These are phyloP conservation scores for Idaea aversata DNA, from an alignment of 2,888 invertebrate genomes.

Conservation along the genomic window DNA sequence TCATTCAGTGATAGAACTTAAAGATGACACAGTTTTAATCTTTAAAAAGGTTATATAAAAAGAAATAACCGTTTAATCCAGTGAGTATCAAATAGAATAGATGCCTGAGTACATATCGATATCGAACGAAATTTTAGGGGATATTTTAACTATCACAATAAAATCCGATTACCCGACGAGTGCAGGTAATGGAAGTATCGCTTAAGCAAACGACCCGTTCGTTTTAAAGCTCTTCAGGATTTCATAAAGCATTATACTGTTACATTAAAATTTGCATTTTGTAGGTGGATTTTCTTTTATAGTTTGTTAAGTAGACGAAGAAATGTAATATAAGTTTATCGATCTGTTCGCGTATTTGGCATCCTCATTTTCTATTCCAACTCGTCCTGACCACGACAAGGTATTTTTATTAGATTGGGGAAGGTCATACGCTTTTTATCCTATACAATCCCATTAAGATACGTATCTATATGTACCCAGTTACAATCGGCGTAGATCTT, in stretches of 20 bases:
- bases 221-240: conserved; percentile 45
- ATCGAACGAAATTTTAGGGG: background rate
- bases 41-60: too few species aligned
- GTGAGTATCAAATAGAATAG: too few species aligned
- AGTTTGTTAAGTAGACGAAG: background rate
- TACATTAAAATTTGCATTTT: conserved; percentile 20
- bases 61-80: too few species aligned
- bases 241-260: conserved; percentile 20
- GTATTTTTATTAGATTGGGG: background rate
- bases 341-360: background rate
- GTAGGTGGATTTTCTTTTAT: conserved; percentile 1
- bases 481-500: background rate
- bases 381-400: background rate
- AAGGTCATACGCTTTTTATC: background rate
- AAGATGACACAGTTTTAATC: too few species aligned
- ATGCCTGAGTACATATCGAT: background rate
- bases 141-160: conserved; percentile 22
- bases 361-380: background rate
- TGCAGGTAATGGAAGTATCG: conserved; percentile 63
- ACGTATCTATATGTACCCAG: background rate
- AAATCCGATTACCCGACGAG: conserved; percentile 34
- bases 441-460: too few species aligned
- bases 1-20: too few species aligned
- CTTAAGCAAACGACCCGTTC: conserved; percentile 59
- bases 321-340: background rate